Percentiles rank a stretch among this genome's conserved stretches.
Conservation (phyloP, 2,113 vertebrate genomes). For the Formicarius rufipectus region DNA sequence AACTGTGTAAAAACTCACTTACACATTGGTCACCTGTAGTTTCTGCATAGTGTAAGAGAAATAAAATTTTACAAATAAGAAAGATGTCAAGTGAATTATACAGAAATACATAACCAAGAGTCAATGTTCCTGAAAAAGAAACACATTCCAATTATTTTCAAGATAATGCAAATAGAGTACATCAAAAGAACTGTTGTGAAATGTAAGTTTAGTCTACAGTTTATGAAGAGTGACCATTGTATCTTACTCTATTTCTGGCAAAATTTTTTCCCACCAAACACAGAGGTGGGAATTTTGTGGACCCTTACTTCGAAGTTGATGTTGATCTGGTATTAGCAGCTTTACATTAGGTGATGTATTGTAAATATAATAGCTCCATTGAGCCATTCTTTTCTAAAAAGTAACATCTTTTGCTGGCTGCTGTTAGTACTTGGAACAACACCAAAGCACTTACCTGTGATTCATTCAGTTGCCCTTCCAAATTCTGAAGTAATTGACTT, state of each 20-base stretch:
- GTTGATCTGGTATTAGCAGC: neutral
- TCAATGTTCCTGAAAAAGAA: neutral
- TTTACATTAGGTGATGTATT: neutral
- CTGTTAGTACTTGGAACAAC: neutral
- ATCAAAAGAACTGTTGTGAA: fast-evolving
- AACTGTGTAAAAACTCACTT: neutral
- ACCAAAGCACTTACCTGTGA: neutral
- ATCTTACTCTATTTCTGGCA: neutral
- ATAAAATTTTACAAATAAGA: neutral
- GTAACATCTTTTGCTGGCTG: neutral
- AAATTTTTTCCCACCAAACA: no score
- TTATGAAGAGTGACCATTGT: neutral
- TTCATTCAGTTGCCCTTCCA: conserved; percentile 32
- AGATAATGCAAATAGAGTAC: neutral
- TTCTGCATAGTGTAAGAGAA: neutral
- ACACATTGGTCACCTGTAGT: fast-evolving
- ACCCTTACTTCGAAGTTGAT: neutral
- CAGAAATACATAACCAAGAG: neutral
- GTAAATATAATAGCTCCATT: neutral
- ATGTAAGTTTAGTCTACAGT: neutral
- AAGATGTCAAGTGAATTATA: neutral
- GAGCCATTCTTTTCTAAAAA: neutral
- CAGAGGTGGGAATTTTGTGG: fast-evolving
- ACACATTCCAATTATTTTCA: neutral
- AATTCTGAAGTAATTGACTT: neutral